A percentile compares a stretch with the other conserved stretches of the same genome.
These are phyloP conservation scores for Palythoa heliodiscus DNA, from an alignment of 92 coral and sea anemone genomes.

Conservation along the genomic window DNA sequence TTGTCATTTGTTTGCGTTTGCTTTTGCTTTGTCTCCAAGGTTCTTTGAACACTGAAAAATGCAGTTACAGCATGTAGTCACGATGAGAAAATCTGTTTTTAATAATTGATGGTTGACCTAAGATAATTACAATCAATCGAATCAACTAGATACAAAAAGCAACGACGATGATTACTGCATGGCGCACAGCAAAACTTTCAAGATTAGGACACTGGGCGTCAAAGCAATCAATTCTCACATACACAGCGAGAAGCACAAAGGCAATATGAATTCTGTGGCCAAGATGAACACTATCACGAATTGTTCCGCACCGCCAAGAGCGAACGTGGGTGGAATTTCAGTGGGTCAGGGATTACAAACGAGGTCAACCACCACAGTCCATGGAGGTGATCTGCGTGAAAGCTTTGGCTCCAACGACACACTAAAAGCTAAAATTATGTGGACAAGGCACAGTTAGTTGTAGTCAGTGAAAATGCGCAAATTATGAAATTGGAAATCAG, in stretches of 20 bases:
- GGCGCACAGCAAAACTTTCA: not conserved
- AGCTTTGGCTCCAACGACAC: constrained; percentile 12
- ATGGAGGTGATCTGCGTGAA: constrained; percentile 14
- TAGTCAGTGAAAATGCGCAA: no score
- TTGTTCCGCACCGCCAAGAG: not conserved
- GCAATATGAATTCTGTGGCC: constrained; percentile 16
- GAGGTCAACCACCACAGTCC: not conserved
- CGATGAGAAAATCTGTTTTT: constrained; percentile 6
- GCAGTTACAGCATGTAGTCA: not conserved
- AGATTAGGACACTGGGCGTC: not conserved
- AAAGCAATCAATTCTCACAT: constrained; percentile 1
- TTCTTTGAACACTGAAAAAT: constrained; percentile 4
- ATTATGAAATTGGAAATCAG: no score
- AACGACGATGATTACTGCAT: constrained; percentile 14
- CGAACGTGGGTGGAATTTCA: not conserved
- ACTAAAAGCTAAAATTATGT: constrained; percentile 1
- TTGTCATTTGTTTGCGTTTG: no score
- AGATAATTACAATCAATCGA: not conserved
- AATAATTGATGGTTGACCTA: not conserved
- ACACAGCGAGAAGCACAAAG: not conserved
- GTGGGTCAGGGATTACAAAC: constrained; percentile 1
- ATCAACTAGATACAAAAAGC: constrained; percentile 18
- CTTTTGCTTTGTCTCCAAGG: not conserved
- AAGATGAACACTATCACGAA: constrained; percentile 10
- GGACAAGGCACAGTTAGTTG: no score